A percentile compares a stretch with the other conserved stretches of the same genome.
Evolutionary conservation across 2,113 vertebrate genomes (phyloP).

Genomic region (Syrrhaptes paradoxus): DNA sequence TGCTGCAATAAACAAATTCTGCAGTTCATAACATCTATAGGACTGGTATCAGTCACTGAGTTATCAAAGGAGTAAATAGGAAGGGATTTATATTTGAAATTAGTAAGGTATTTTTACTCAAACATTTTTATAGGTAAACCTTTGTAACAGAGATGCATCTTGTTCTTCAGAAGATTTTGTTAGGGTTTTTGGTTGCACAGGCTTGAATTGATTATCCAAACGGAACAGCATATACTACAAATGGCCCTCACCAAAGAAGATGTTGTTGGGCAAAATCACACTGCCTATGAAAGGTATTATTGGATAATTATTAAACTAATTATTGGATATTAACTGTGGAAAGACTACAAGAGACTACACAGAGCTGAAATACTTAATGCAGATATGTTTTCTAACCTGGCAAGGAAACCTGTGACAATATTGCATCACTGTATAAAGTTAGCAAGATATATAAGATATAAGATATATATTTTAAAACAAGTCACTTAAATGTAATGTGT

Average conservation of each 20-base stretch:
- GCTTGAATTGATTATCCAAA: background rate
- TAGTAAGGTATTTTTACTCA: background rate
- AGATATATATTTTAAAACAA: background rate
- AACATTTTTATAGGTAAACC: background rate
- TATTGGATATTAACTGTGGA: background rate
- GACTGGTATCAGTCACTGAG: background rate
- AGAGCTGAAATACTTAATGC: background rate
- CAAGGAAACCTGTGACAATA: background rate
- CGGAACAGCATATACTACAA: background rate
- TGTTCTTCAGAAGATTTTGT: background rate
- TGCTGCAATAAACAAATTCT: background rate
- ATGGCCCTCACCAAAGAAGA: background rate
- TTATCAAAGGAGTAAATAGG: background rate
- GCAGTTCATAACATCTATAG: background rate
- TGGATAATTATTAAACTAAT: background rate
- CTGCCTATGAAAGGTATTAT: background rate
- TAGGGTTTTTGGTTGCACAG: background rate
- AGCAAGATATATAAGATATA: background rate
- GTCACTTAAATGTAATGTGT: background rate
- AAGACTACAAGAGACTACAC: background rate
- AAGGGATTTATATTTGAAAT: background rate
- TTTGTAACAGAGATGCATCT: background rate
- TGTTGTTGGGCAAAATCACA: background rate
- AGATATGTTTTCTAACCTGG: background rate
- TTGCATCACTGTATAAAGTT: background rate